phyloP scores from a whole-genome alignment of 2,888 invertebrate species.

The Apamea crenata region DNA sequence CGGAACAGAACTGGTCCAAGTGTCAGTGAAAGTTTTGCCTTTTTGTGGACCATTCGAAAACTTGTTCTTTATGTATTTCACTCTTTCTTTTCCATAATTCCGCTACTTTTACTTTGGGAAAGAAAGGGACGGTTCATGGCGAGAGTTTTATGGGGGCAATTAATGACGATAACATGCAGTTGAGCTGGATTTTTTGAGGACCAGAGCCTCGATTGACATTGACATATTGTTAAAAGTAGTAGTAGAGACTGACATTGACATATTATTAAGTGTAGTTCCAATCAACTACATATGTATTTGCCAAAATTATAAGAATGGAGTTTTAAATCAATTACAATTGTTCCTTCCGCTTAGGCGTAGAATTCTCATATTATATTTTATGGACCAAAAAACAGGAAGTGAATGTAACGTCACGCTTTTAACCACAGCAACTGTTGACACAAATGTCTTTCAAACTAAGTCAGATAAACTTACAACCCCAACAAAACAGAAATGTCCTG shows the following conservation, averaged over 20 bases:
- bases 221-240: not conserved
- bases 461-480: slow-evolving; percentile 4
- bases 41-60: slow-evolving; percentile 52
- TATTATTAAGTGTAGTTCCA: not conserved
- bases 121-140: slow-evolving; percentile 40
- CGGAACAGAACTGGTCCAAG: slow-evolving; percentile 53
- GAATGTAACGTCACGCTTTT: not conserved
- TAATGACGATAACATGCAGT: slow-evolving; percentile 8
- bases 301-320: not conserved
- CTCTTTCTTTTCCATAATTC: slow-evolving; percentile 54
- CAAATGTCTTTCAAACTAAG: slow-evolving; percentile 14
- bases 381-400: not conserved
- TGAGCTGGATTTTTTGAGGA: not conserved
- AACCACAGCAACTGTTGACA: not conserved
- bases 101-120: slow-evolving; percentile 57
- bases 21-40: slow-evolving; percentile 60
- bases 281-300: not conserved
- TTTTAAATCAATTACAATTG: not conserved
- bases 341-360: not conserved
- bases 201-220: slow-evolving; percentile 2
- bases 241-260: slow-evolving; percentile 20
- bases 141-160: slow-evolving; percentile 12
- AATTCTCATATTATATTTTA: not conserved
- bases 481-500: slow-evolving; percentile 35
- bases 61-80: slow-evolving; percentile 54